phyloP scores from a whole-genome alignment of 2,888 invertebrate genomes.

The Agriopis marginaria region DNA sequence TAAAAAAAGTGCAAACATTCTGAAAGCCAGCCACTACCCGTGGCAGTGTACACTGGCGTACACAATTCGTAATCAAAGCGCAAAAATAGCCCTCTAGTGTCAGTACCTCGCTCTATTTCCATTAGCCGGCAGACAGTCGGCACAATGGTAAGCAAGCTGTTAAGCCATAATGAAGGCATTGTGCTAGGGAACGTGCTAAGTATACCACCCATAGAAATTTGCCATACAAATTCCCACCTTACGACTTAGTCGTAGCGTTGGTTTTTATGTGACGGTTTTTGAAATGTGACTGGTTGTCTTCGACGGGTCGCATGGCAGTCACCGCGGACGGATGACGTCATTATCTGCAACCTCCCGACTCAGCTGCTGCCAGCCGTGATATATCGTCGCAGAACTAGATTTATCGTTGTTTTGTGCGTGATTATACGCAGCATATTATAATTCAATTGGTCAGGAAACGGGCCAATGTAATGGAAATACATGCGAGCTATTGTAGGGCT shows the following conservation, averaged over 20 bases:
- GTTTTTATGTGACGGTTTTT: conserved; percentile 23
- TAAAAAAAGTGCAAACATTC: conserved; percentile 4
- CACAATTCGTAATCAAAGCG: conserved; percentile 43
- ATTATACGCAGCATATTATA: conserved; percentile 56
- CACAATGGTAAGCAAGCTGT: conserved; percentile 79
- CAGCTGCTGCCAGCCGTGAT: conserved; percentile 69
- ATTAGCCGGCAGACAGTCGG: conserved; percentile 65
- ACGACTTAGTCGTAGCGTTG: conserved; percentile 16
- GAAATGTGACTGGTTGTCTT: conserved; percentile 42
- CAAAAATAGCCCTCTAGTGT: conserved; percentile 49
- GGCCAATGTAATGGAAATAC: conserved; percentile 36
- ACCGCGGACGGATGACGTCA: conserved; percentile 69
- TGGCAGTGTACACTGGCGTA: conserved; percentile 33
- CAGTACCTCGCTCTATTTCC: conserved; percentile 61
- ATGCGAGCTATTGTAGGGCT: conserved; percentile 16
- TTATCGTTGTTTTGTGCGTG: conserved; percentile 68
- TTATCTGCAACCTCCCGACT: conserved; percentile 73
- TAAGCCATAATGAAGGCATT: conserved; percentile 79
- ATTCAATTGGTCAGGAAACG: conserved; percentile 47
- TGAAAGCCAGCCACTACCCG: conserved; percentile 8
- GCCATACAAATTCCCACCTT: conserved; percentile 34
- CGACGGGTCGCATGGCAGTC: conserved; percentile 51
- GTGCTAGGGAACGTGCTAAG: conserved; percentile 53
- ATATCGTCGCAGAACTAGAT: conserved; percentile 67
- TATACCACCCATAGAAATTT: conserved; percentile 29